Base-by-base conservation (phyloP, 2,113 vertebrate species). In the Pomatostomus ruficeps region DNA sequence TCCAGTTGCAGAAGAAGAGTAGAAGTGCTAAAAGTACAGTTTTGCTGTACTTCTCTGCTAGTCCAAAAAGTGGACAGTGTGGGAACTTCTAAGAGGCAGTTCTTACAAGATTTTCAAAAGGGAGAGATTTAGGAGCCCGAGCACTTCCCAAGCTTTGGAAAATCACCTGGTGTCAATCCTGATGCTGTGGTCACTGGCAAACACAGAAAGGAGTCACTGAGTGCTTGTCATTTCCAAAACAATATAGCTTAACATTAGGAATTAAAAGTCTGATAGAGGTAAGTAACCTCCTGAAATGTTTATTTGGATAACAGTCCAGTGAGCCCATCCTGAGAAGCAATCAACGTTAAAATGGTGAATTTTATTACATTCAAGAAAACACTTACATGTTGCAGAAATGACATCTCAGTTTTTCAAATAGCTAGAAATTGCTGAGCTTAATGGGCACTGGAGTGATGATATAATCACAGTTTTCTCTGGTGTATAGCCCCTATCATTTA, bases 391-490 rank as follows among this genome's bases (percentile, higher is more conserved):
- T 92, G 28, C 23, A 87, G 79, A 95, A 96, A 92, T 95, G 89
- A 91, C 87, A 72, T 73, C 52, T 91, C 76, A 45, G 77, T 88
- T 93, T 95, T 93, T 92, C 88, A 96, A 94, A 93, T 73, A 84
- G 75, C 78, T 82, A 82, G 83, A 85, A 95, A 65, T 89, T 93
- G 35, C 88, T 95, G 87, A 96, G 72, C 91, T 96, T 94, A 96
- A 91, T 95, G 93, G 78, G 36, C 26, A 67, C 67, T 51, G 68
- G 73, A 95, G 78, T 86, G 95, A 96, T 95, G 88, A 84, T 81
- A 96, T 96, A 95, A 97, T 96, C 80, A 93, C 85, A 73, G 86
- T 94, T 95, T 93, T 89, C 88, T 95, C 91, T 78, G 68, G 57
- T 65, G 73, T 79, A 73, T 62, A 83, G 31, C 68, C 49, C 54